These are phyloP conservation scores for Drosophila ohnishii DNA, from an alignment of 1,140 invertebrate species.

Conservation along the genomic window DNA sequence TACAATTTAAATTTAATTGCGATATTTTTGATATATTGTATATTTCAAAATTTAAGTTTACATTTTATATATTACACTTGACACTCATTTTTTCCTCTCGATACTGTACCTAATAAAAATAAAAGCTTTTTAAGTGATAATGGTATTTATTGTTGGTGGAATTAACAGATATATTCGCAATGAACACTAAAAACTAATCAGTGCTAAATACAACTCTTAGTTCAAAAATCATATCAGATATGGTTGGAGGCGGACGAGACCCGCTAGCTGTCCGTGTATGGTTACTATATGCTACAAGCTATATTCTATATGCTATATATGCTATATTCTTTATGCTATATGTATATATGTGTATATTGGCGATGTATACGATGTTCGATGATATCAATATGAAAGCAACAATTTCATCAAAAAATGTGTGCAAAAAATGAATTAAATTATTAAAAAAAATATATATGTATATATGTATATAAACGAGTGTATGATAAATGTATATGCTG, in stretches of 20 bases:
- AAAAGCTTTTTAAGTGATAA: slow-evolving; percentile 7
- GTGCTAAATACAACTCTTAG: slow-evolving; percentile 79
- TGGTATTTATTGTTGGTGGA: slow-evolving; percentile 41
- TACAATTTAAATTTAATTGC: no score
- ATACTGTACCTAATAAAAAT: no score
- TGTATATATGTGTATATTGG: slow-evolving; percentile 28
- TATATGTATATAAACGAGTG: slow-evolving; percentile 19
- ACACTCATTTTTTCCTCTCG: no score
- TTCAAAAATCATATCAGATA: slow-evolving; percentile 40
- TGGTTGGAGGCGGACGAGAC: slow-evolving; percentile 40
- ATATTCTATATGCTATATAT: slow-evolving; percentile 20
- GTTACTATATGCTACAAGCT: slow-evolving; percentile 19
- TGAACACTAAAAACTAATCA: slow-evolving; percentile 71
- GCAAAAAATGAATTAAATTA: slow-evolving; percentile 43
- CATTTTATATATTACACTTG: no score
- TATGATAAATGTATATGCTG: slow-evolving; percentile 31
- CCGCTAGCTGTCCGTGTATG: slow-evolving; percentile 51
- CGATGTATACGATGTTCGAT: slow-evolving; percentile 52
- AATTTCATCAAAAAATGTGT: slow-evolving; percentile 58
- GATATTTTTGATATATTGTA: no score
- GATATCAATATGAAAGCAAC: slow-evolving; percentile 81
- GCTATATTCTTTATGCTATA: slow-evolving; percentile 5
- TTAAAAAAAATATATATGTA: slow-evolving; percentile 17
- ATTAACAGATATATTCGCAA: slow-evolving; percentile 33
- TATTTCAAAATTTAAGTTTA: no score